Conservation (phyloP, 2,113 vertebrate species). For the Perca fluviatilis region DNA sequence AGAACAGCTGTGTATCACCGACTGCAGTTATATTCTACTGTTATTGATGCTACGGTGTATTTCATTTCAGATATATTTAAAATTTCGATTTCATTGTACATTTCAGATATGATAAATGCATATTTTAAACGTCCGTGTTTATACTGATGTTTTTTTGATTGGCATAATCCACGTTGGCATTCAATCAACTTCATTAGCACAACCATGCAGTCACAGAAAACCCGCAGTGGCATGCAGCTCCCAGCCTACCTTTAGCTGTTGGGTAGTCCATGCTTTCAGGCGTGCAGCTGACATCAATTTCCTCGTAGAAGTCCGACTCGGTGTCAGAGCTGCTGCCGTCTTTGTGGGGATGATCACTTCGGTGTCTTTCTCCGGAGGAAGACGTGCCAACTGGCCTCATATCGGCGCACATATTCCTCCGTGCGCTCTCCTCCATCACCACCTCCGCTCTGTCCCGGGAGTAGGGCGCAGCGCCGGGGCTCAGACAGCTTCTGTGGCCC, state of each 20-base stretch:
- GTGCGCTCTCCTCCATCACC: conserved; percentile 83
- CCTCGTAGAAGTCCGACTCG: conserved; percentile 99
- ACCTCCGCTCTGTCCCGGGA: conserved; percentile 84
- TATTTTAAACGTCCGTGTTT: not conserved
- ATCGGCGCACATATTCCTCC: conserved; percentile 86
- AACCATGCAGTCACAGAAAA: conserved; percentile 13
- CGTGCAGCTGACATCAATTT: conserved; percentile 99
- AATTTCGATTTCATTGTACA: not conserved
- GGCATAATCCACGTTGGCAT: conserved; percentile 9
- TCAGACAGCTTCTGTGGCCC: conserved; percentile 87
- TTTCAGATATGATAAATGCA: not conserved
- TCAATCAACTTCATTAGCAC: conserved; percentile 11
- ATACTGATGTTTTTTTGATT: not conserved
- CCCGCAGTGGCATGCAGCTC: conserved; percentile 27
- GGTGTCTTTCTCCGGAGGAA: conserved; percentile 78
- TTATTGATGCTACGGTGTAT: not conserved
- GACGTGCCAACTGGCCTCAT: conserved; percentile 85
- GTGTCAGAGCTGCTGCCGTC: conserved; percentile 96
- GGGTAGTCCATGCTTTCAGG: conserved; percentile 96
- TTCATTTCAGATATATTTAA: not conserved
- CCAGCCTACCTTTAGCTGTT: conserved; percentile 86
- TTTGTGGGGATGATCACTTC: conserved; percentile 85
- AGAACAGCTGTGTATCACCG: conserved; percentile 67
- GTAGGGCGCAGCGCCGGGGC: conserved; percentile 87
- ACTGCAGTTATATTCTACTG: conserved; percentile 25